Evolutionary conservation across 2,888 invertebrate species (phyloP).

Genomic region (Byasa hedistus): DNA sequence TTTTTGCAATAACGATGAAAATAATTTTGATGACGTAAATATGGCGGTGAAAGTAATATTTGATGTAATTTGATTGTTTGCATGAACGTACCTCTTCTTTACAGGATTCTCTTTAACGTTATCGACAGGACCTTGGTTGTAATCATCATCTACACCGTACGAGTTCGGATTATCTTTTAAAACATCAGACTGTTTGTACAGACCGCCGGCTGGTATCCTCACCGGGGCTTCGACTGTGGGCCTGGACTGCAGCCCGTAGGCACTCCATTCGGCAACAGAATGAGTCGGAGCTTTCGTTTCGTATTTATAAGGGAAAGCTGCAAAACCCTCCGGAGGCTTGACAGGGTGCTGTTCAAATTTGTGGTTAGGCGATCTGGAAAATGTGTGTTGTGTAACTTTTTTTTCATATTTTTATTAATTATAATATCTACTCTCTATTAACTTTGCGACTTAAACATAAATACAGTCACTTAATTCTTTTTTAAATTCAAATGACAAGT

Average conservation of each 20-base stretch:
- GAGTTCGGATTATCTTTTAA: slow-evolving; percentile 54
- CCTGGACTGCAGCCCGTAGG: slow-evolving; percentile 46
- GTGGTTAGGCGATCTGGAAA: slow-evolving; percentile 48
- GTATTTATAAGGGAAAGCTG: slow-evolving; percentile 57
- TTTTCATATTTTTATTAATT: too few species aligned
- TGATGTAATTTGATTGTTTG: too few species aligned
- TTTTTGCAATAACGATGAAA: too few species aligned
- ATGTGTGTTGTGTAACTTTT: neutral
- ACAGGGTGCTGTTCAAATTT: slow-evolving; percentile 41
- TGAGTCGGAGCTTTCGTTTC: slow-evolving; percentile 45
- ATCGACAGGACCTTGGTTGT: slow-evolving; percentile 45
- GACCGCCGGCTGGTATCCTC: slow-evolving; percentile 55
- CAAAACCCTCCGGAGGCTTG: slow-evolving; percentile 41
- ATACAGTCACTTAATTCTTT: too few species aligned
- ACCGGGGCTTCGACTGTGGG: slow-evolving; percentile 57
- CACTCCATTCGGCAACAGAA: slow-evolving; percentile 46
- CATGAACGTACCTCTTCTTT: slow-evolving; percentile 42
- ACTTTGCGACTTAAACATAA: too few species aligned
- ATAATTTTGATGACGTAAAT: too few species aligned
- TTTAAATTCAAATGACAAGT: too few species aligned
- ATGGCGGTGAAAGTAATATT: too few species aligned
- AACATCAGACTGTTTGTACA: slow-evolving; percentile 56
- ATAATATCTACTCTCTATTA: too few species aligned
- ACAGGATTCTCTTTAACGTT: slow-evolving; percentile 43
- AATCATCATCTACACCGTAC: slow-evolving; percentile 45